Evolutionary conservation across 2,888 invertebrate species (phyloP), one percentile per base, ranked within the genome.

Genomic region (Tryphoninae sp.): DNA sequence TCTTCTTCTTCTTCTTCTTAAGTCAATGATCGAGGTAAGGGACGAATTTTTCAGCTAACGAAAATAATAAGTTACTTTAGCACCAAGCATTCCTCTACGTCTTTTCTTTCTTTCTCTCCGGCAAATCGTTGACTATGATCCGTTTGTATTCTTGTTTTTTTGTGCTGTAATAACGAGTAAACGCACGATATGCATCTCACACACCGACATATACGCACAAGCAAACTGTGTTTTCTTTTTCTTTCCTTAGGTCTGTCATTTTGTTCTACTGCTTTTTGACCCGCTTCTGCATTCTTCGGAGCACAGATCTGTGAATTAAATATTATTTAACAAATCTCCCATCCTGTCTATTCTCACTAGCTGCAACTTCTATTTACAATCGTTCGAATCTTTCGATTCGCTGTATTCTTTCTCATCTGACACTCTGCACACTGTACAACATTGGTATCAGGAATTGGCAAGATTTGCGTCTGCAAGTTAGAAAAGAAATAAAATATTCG

Each of bases 311-410:
- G 75, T 72, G 82, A 82, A 82, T 80, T 82, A 80, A 80, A 75
- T 81, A 81, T 82, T 82, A 84, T 79, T 82, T 78, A 80, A 84
- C 82, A 82, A 84, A 80, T 76, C 68, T 62, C 67, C 69, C 42
- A 33, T 58, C 42, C 23, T 19, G 68, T 45, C 78, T 82, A 82
- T 69, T 65, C 78, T 76, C 77, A 82, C 78, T 82, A 81, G 82
- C 82, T 79, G 84, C 82, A 67, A 67, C 61, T 71, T 64, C 78
- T 84, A 84, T 84, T 82, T 84, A 84, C 84, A 84, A 68, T 78
- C 74, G 72, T 58, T 68, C 51, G 69, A 72, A 75, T 62, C 33
- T 62, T 16, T 62, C 55, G 26, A 75, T 42, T 65, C 58, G 19
- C 58, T 61, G n/a, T 45, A n/a, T 65, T 19, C 53, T 61, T 1